These are phyloP conservation scores for Sebastes itinus DNA, from an alignment of 2,797 vertebrate genomes.

Conservation along the genomic window DNA sequence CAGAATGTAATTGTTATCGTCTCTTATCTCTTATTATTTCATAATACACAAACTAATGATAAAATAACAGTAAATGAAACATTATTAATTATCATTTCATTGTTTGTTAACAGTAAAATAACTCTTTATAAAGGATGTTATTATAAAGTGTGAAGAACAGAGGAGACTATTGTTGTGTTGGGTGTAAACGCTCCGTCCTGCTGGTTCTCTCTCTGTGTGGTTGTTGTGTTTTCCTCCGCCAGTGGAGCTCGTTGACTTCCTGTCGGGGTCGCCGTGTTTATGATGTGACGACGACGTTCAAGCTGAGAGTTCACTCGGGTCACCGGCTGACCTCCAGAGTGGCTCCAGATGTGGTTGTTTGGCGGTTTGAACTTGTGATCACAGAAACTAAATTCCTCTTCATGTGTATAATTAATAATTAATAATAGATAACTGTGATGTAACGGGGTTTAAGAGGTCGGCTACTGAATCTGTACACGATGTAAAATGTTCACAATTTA, in stretches of 20 bases:
- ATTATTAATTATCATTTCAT: too few relatives aligned
- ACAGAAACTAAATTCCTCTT: background rate
- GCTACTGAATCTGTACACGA: background rate
- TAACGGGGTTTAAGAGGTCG: background rate
- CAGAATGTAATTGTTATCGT: too few relatives aligned
- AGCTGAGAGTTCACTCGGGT: background rate
- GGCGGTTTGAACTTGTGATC: background rate
- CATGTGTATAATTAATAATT: background rate
- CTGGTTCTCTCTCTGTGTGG: background rate
- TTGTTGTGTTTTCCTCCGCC: background rate
- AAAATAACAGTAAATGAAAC: too few relatives aligned
- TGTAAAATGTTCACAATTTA: slow-evolving; percentile 1
- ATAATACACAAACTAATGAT: too few relatives aligned
- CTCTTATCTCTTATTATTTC: too few relatives aligned
- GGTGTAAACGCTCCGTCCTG: too few relatives aligned
- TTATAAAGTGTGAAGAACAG: too few relatives aligned
- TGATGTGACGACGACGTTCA: background rate
- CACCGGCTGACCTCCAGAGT: background rate
- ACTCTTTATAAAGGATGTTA: too few relatives aligned
- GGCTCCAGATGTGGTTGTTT: background rate
- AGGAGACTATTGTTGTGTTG: too few relatives aligned
- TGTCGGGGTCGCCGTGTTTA: background rate
- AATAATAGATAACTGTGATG: background rate
- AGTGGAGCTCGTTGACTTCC: background rate
- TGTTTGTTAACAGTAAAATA: too few relatives aligned